Base-by-base conservation (phyloP, 2,888 invertebrate species). In the Drosophila sordidula region DNA sequence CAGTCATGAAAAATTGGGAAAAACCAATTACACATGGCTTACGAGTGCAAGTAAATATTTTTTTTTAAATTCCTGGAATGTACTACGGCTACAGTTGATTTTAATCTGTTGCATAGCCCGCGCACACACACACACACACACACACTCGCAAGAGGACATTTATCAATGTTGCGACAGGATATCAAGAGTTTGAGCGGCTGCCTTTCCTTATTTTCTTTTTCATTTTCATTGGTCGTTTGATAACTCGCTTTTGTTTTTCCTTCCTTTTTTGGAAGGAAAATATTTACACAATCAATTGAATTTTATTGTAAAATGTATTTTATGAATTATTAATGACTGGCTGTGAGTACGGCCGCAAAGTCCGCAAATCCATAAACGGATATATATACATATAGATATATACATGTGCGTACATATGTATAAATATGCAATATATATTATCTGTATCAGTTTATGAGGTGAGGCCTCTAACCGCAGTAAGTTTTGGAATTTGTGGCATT, bases 221-320 rank as follows among this genome's bases (percentile, higher is more conserved):
- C 49, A 51, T 67, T 62, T 67, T 47, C 46, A 54, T 42, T 34
- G 34, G 0, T 12, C 29, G 38, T 49, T 69, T 50, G 58, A 45
- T 34, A 55, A 62, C 41, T 63, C 42, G 61, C 59, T 44, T 57
- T 68, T 67, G 52, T 50, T 52, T 39, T 34, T 41, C 32, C 49
- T 42, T 9, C 5, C 39, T 32, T 44, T 42, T n/a, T 45, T 34
- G 41, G 29, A 75, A 79, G 71, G 52, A 74, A 85, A 85, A 82
- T 85, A 85, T 87, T 85, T 85, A 69, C 86, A 78, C 86, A 87
- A 85, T 85, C 88, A 85, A 85, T 87, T 85, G 82, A 79, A 82
- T 85, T 84, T 87, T 70, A 79, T 85, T 78, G 83, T 70, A 74
- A 78, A 80, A 70, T 75, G 58, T 85, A 73, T 75, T 82, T 87